Percentiles rank a stretch among this genome's conserved stretches.
Evolutionary conservation across 2,113 vertebrate genomes (phyloP).

Genomic region (Strix aluco): DNA sequence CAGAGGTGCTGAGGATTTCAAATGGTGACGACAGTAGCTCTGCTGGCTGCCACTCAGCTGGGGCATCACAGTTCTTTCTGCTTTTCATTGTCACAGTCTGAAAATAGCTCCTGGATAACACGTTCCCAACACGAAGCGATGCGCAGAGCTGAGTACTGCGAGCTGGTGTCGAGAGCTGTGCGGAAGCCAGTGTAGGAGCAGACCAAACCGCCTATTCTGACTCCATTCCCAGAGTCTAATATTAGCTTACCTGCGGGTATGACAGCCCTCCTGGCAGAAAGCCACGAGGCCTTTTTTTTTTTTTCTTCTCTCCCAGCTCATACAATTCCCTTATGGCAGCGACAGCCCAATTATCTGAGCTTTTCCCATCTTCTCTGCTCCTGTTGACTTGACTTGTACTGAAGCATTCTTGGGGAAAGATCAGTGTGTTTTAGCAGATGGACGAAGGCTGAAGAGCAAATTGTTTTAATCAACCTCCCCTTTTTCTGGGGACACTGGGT

Average conservation of each 20-base stretch:
- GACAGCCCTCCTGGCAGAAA: neutral
- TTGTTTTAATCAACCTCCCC: slow-evolving; percentile 14
- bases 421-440: slow-evolving; percentile 27
- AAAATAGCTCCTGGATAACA: neutral
- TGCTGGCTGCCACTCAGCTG: neutral
- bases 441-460: slow-evolving; percentile 22
- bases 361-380: neutral
- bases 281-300: neutral
- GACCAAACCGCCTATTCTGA: neutral
- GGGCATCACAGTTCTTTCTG: neutral
- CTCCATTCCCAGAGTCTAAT: neutral
- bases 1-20: slow-evolving; percentile 21
- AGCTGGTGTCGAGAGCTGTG: neutral
- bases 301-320: neutral
- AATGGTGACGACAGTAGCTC: neutral
- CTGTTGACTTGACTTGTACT: neutral
- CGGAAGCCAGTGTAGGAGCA: neutral
- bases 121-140: fast-evolving
- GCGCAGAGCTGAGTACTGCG: neutral
- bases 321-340: neutral
- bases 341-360: neutral
- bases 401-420: neutral
- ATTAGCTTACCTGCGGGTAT: neutral
- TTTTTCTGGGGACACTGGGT: neutral
- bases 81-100: slow-evolving; percentile 16